These are phyloP conservation scores for Odontomyia ornata DNA, from an alignment of 2,888 invertebrate genomes.

Conservation along the genomic window DNA sequence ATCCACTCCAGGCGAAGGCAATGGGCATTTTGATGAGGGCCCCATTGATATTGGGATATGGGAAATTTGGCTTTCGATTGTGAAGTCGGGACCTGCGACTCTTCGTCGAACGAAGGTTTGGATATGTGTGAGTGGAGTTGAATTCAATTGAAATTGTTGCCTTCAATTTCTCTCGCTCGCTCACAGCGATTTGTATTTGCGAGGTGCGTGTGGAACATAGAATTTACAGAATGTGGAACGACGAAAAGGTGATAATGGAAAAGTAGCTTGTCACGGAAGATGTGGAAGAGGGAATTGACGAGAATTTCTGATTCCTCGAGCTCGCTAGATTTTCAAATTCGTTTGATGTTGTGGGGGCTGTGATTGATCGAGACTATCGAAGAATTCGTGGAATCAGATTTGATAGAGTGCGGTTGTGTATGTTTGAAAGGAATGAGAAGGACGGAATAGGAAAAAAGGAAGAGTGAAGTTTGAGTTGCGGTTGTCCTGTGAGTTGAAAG, in stretches of 20 bases:
- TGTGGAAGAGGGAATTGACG: not conserved
- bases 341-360: not conserved
- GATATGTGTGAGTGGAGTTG: not conserved
- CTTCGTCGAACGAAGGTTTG: not conserved
- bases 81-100: too few relatives aligned
- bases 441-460: not conserved
- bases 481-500: slow-evolving; percentile 7
- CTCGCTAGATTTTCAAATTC: not conserved
- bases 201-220: slow-evolving; percentile 16
- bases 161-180: not conserved
- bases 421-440: too few relatives aligned
- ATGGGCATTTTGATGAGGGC: too few relatives aligned
- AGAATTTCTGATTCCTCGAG: not conserved
- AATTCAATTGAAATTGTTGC: not conserved
- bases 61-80: too few relatives aligned
- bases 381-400: too few relatives aligned
- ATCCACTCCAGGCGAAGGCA: too few relatives aligned
- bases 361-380: too few relatives aligned
- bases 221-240: not conserved
- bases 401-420: too few relatives aligned
- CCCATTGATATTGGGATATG: too few relatives aligned
- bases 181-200: not conserved
- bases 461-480: too few relatives aligned
- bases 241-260: not conserved
- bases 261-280: slow-evolving; percentile 11